Conservation (phyloP, 1,140 invertebrate genomes). For the Scaptodrosophila lebanonensis region DNA sequence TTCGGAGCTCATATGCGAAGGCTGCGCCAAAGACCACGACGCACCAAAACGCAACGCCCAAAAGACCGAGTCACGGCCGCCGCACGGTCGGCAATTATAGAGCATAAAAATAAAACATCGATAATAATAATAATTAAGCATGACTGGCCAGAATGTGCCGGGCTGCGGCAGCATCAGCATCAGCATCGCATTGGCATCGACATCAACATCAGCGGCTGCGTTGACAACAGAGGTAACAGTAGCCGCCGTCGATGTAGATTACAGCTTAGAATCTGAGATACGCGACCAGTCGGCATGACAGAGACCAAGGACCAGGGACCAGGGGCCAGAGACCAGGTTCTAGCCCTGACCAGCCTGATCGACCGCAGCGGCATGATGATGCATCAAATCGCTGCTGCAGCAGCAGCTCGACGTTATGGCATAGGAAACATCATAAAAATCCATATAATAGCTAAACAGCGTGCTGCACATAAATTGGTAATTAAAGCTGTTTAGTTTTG, state of each 20-base stretch:
- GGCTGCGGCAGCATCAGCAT: conserved; percentile 19
- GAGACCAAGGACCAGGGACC: neutral
- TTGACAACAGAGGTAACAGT: conserved; percentile 53
- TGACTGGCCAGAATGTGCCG: conserved; percentile 56
- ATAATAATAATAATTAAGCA: conserved; percentile 75
- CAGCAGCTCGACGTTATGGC: neutral
- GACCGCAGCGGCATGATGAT: no score
- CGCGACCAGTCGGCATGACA: neutral
- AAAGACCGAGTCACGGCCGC: conserved; percentile 51
- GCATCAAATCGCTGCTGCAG: conserved; percentile 31
- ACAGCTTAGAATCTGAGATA: conserved; percentile 15
- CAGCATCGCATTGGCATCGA: no score
- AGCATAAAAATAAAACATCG: conserved; percentile 74
- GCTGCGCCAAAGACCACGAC: neutral
- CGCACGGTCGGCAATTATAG: conserved; percentile 66
- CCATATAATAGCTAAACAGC: conserved; percentile 24
- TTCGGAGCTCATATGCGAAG: conserved; percentile 1
- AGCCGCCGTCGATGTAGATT: conserved; percentile 37
- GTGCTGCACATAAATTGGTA: conserved; percentile 55
- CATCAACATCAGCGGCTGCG: conserved; percentile 30
- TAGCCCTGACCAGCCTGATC: conserved; percentile 12
- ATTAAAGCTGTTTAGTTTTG: conserved; percentile 54
- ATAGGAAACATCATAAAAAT: no score
- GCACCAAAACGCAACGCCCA: conserved; percentile 40
- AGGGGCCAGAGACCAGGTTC: neutral